Base-by-base conservation (phyloP, 2,797 vertebrate genomes). In the Dallia pectoralis region DNA sequence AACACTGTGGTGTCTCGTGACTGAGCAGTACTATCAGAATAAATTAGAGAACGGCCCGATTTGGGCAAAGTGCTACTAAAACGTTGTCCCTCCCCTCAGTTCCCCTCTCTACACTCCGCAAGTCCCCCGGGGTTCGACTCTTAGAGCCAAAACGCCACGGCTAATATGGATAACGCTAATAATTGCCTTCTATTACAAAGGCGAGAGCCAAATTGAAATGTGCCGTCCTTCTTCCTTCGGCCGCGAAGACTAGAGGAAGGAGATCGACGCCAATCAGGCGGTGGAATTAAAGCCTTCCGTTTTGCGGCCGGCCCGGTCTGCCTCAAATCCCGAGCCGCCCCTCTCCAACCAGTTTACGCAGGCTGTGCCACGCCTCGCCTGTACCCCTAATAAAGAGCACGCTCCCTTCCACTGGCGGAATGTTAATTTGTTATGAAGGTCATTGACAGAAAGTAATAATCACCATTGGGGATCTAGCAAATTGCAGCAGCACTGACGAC, bases 341-440 rank as follows among this genome's bases (percentile, higher is more conserved):
- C 77, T 76, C 19, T 74, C 69, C 49, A 77, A 77, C 71, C 80
- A 84, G 91, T 92, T 92, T 89, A 91, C 91, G 85, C 84, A 75
- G 84, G 36, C 84, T 74, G 81, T 47, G 69, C 76, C 74, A 80
- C 69, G 73, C 76, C 63, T 71, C 47, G 65, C 71, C 33, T 33
- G 27, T 8, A 73, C 78, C 93, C 93, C 92, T 93, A 91, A 93
- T 93, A 92, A 93, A 90, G 87, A 89, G 90, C 89, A 86, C 72
- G 88, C 92, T 90, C 80, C 87, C 87, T 92, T 91, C 93, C 92
- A 92, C 92, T 92, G 92, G 86, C 91, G 91, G 94, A 94, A 94
- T 93, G 91, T 88, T 94, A 93, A 92, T 93, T 94, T 92, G 84
- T 92, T 77, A 91, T 91, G 94, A 95, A 96, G 91, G 93, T 95